Conservation (phyloP, 2,797 vertebrate genomes). For the Myotis findleyi region DNA sequence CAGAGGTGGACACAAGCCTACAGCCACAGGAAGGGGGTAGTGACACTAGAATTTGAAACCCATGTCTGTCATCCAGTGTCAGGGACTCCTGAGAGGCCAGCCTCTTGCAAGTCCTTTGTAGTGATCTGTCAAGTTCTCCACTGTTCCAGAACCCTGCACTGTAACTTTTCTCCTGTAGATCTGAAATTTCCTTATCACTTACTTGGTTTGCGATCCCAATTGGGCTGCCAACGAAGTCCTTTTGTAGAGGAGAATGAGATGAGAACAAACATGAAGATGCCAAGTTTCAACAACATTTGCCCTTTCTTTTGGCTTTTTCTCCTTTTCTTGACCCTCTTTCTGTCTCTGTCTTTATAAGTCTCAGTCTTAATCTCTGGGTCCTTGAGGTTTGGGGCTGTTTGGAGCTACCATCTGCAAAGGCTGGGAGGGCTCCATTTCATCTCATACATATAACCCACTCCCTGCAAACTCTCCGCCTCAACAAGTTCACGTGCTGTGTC, state of each 20-base stretch:
- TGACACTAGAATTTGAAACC: background rate
- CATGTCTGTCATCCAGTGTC: background rate
- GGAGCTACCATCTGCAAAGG: background rate
- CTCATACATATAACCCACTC: background rate
- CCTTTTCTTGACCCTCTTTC: background rate
- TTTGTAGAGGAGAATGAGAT: background rate
- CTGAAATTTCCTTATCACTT: background rate
- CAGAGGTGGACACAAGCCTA: background rate
- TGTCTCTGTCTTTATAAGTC: conserved; percentile 6
- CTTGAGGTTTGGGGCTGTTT: background rate
- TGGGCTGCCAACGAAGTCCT: background rate
- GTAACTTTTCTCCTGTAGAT: background rate
- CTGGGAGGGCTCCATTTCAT: background rate
- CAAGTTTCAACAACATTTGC: background rate
- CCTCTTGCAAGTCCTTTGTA: background rate
- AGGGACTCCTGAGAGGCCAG: background rate
- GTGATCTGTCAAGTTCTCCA: background rate
- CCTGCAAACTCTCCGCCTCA: background rate
- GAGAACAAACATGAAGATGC: background rate
- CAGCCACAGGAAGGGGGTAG: background rate
- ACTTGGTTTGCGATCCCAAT: background rate
- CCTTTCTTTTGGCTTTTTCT: background rate
- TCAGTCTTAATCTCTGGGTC: conserved; percentile 16
- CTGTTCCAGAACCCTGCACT: background rate
- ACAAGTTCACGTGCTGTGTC: too few species aligned